Conservation (phyloP, 2,888 invertebrate genomes). For the Cancer borealis region DNA sequence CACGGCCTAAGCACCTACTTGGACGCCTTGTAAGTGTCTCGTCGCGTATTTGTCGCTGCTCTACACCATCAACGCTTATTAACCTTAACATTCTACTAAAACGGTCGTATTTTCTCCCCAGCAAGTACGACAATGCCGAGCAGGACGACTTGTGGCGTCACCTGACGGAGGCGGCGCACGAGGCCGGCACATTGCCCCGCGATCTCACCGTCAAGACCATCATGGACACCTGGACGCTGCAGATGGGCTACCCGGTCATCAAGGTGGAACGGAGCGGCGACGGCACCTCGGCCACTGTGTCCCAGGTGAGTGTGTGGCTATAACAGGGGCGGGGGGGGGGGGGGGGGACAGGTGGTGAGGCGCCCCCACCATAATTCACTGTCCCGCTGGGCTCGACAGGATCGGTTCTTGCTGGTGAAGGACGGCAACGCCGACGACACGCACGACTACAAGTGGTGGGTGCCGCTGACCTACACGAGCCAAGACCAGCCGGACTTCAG, state of each 20-base stretch:
- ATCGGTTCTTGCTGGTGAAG: conserved; percentile 85
- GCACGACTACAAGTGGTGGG: conserved; percentile 82
- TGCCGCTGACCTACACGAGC: conserved; percentile 84
- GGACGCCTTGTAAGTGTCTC: conserved; percentile 80
- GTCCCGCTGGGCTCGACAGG: conserved; percentile 79
- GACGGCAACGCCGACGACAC: conserved; percentile 83
- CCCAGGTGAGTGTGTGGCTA: conserved; percentile 57
- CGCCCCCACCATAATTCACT: background rate
- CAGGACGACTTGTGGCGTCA: conserved; percentile 90
- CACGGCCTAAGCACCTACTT: conserved; percentile 86
- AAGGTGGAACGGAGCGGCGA: conserved; percentile 84
- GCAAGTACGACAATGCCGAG: conserved; percentile 87
- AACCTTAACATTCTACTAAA: background rate
- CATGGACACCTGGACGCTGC: conserved; percentile 91
- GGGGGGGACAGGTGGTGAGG: background rate
- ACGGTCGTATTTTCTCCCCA: conserved; percentile 78
- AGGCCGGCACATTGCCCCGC: conserved; percentile 83
- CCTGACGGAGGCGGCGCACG: conserved; percentile 85
- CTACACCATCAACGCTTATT: background rate
- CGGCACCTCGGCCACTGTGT: conserved; percentile 79
- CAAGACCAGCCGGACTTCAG: conserved; percentile 82
- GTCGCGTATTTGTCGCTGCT: background rate
- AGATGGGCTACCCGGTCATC: conserved; percentile 89
- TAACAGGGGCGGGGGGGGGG: background rate
- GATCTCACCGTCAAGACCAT: conserved; percentile 87